Evolutionary conservation across 1,140 invertebrate genomes (phyloP), one percentile per base, ranked within the genome.

Genomic region (Atta cephalotes): DNA sequence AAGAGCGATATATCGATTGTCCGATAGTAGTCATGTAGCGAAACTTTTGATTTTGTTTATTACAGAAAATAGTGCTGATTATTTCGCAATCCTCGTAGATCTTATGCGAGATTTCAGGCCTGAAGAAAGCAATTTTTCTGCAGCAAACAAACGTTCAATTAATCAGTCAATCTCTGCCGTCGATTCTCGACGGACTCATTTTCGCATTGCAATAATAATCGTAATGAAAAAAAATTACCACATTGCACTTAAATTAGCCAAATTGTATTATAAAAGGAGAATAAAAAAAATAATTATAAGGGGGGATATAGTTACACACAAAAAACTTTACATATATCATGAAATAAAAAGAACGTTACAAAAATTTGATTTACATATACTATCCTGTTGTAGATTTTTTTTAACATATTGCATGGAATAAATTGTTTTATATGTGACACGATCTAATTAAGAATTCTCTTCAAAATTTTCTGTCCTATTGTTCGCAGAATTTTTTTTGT

Each of bases 291-390:
- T 84, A 81, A 91, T 94, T 74, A 71, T 70, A 93, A 93, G 89
- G 85, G 65, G 90, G 87, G 18, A 16, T 92, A 88, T 92, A 74
- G 1, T 60, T 45, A 58, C 53, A 58, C 16, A 45, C 39, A 45
- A 9, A 35, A 51, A 18, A 94, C 90, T 91, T 94, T 93, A 93
- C 92, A 92, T 93, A 93, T 93, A 92, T 89, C 91, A 93, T 76
- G n/a, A 51, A 51, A 78, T 49, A 66, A 79, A 79, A 63, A 84
- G 16, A 51, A 58, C 18, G 58, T 84, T 84, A 65, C n/a, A 45
- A 45, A 93, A 58, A 94, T 90, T 91, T 95, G 89, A 92, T 94
- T 94, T 94, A 93, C 92, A 92, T 92, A 93, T 93, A 92, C 87
- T 91, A 92, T 76, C 92, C 85, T 93, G 92, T 94, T 94, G 93